These are phyloP conservation scores for Cerceris ruficornis DNA, from an alignment of 2,888 invertebrate genomes.

Conservation along the genomic window DNA sequence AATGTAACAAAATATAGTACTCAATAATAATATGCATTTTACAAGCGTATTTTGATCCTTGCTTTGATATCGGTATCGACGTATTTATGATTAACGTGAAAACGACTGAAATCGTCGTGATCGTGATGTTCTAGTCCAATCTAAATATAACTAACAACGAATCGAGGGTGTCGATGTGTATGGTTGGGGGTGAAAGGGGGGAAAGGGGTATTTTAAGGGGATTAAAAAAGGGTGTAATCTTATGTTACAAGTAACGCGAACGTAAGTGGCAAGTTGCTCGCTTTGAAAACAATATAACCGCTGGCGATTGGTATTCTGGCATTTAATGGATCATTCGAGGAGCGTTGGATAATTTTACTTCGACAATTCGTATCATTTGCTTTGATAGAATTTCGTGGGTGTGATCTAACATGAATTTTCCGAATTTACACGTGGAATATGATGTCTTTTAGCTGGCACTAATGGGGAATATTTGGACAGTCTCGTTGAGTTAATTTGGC, in stretches of 20 bases:
- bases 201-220: no score
- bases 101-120: slow-evolving; percentile 35
- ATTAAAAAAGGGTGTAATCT: neutral
- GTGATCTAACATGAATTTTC: no score
- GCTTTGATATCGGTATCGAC: slow-evolving; percentile 79
- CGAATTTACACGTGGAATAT: no score
- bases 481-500: no score
- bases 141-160: slow-evolving; percentile 53
- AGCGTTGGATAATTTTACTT: neutral
- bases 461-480: no score
- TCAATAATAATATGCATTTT: slow-evolving; percentile 79
- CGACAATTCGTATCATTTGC: neutral
- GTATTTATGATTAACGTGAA: slow-evolving; percentile 57
- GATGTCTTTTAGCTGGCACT: no score
- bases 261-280: slow-evolving; percentile 34
- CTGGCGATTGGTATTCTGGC: slow-evolving; percentile 21
- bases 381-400: no score
- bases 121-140: slow-evolving; percentile 52
- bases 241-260: slow-evolving; percentile 26
- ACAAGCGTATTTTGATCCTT: slow-evolving; percentile 82
- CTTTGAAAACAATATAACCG: slow-evolving; percentile 38
- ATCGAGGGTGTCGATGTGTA: neutral
- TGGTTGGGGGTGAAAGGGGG: neutral
- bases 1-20: slow-evolving; percentile 81
- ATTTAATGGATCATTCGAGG: slow-evolving; percentile 2